These are phyloP conservation scores for Xestia c-nigrum DNA, from an alignment of 2,888 invertebrate genomes.

Conservation along the genomic window DNA sequence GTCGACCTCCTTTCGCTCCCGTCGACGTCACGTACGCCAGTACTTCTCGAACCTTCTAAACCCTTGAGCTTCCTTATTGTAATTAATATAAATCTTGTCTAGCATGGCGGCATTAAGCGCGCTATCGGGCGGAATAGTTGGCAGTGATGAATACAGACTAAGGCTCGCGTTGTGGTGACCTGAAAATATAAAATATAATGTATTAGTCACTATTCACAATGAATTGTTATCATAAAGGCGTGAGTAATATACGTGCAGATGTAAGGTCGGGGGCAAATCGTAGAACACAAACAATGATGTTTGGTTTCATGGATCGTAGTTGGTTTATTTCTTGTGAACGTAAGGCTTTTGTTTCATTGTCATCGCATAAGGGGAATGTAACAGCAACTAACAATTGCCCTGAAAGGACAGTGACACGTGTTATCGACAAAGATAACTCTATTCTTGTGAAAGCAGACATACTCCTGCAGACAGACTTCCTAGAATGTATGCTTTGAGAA, in stretches of 20 bases:
- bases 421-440: constrained; percentile 12
- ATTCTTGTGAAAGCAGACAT: constrained; percentile 19
- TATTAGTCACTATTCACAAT: constrained; percentile 32
- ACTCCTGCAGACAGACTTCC: neutral
- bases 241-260: constrained; percentile 69
- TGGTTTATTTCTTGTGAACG: constrained; percentile 72
- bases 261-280: constrained; percentile 72
- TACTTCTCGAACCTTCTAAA: constrained; percentile 73
- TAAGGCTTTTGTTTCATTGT: constrained; percentile 85
- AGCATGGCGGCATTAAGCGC: constrained; percentile 88
- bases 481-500: constrained; percentile 16
- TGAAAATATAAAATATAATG: constrained; percentile 76
- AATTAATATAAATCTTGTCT: constrained; percentile 79
- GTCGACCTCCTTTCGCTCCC: constrained; percentile 70
- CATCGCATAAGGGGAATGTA: constrained; percentile 76
- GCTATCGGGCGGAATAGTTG: constrained; percentile 86
- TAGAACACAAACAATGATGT: constrained; percentile 82
- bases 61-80: constrained; percentile 75
- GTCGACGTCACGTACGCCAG: constrained; percentile 83
- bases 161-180: constrained; percentile 78
- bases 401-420: constrained; percentile 29
- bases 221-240: constrained; percentile 59
- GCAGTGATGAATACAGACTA: constrained; percentile 87
- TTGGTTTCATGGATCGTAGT: constrained; percentile 73
- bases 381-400: constrained; percentile 57